These are phyloP conservation scores for Danio rerio DNA, from an alignment of 2,113 vertebrate genomes.

Conservation along the genomic window DNA sequence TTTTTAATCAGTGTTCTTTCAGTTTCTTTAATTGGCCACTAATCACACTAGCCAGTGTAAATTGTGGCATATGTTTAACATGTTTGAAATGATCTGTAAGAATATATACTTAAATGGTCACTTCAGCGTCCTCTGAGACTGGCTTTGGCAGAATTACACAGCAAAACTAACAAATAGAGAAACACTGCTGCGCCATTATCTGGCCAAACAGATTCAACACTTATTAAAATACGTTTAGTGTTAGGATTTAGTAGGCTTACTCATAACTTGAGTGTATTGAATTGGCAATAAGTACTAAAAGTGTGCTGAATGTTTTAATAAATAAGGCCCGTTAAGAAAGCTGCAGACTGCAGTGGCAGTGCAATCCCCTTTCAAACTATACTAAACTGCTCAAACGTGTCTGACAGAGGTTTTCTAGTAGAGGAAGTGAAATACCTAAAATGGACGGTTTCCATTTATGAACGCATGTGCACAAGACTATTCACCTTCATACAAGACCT, in stretches of 20 bases:
- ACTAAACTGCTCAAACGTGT: background rate
- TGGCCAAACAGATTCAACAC: constrained; percentile 14
- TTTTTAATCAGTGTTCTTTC: constrained; percentile 26
- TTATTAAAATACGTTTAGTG: constrained; percentile 11
- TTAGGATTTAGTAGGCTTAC: background rate
- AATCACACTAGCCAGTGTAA: background rate
- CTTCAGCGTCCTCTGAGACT: constrained; percentile 30
- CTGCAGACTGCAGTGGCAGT: constrained; percentile 34
- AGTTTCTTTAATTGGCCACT: constrained; percentile 16
- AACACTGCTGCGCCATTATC: background rate
- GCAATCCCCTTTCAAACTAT: background rate
- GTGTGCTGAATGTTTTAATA: constrained; percentile 34
- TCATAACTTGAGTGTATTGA: constrained; percentile 4
- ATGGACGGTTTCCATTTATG: background rate
- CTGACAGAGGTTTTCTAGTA: background rate
- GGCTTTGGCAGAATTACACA: constrained; percentile 33
- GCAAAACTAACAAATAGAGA: constrained; percentile 22
- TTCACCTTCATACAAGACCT: background rate
- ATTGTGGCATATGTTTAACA: background rate
- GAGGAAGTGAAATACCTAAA: background rate
- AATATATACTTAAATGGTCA: constrained; percentile 13
- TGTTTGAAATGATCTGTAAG: constrained; percentile 13
- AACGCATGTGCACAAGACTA: background rate
- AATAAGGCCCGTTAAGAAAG: constrained; percentile 5
- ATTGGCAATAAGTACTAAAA: background rate